phyloP scores from a whole-genome alignment of 1,140 invertebrate genomes.

The Sycobia sp. region DNA sequence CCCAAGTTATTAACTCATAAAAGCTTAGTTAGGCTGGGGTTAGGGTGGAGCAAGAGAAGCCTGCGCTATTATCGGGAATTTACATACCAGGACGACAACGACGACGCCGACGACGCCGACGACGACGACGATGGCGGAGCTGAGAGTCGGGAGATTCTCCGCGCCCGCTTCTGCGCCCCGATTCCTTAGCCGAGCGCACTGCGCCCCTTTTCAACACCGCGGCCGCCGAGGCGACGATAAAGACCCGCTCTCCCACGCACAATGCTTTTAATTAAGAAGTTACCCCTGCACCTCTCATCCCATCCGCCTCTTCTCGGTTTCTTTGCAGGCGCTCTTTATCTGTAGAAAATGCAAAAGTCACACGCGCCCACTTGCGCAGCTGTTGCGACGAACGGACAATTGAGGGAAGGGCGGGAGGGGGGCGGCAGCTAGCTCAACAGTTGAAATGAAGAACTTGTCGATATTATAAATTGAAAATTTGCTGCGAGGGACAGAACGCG shows the following conservation, averaged over 20 bases:
- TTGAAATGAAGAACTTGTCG: too few species aligned
- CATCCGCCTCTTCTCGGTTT: slow-evolving; percentile 1
- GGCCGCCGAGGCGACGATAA: slow-evolving; percentile 44
- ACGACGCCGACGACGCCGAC: too few species aligned
- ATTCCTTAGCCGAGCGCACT: too few species aligned
- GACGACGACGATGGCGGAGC: slow-evolving; percentile 6
- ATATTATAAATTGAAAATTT: too few species aligned
- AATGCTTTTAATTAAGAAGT: slow-evolving; percentile 59
- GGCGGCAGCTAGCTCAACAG: too few species aligned
- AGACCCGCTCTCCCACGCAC: slow-evolving; percentile 44
- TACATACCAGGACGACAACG: slow-evolving; percentile 49
- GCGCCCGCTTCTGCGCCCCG: slow-evolving; percentile 22
- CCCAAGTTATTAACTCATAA: slow-evolving; percentile 61
- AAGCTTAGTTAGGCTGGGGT: slow-evolving; percentile 52
- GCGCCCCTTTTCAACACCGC: background rate
- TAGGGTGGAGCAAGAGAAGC: slow-evolving; percentile 38
- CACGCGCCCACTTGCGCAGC: background rate
- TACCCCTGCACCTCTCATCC: slow-evolving; percentile 37
- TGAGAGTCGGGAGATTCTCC: background rate
- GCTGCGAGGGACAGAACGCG: too few species aligned
- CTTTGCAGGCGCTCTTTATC: slow-evolving; percentile 21
- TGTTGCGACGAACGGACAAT: too few species aligned
- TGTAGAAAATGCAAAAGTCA: background rate
- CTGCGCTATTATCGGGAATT: slow-evolving; percentile 57
- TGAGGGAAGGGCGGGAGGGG: too few species aligned